Evolutionary conservation across 2,113 vertebrate species (phyloP).

Genomic region (Anhinga anhinga): DNA sequence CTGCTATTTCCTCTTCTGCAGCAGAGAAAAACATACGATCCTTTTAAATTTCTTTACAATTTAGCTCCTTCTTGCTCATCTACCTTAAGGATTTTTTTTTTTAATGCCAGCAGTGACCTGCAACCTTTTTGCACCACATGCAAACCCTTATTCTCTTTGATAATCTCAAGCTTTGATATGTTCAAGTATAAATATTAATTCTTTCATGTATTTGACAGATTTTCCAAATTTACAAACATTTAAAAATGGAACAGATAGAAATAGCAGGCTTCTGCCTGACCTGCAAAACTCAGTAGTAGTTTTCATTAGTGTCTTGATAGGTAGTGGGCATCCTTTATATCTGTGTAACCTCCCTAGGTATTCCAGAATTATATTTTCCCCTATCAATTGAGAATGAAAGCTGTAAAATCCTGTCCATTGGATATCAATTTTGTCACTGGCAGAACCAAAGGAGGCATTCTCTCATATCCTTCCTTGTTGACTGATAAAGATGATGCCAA

Average conservation of each 20-base stretch:
- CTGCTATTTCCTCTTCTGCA: neutral
- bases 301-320: neutral
- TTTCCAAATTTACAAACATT: neutral
- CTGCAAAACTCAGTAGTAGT: neutral
- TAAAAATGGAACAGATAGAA: neutral
- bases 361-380: neutral
- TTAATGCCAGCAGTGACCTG: neutral
- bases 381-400: neutral
- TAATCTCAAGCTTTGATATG: neutral
- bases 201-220: neutral
- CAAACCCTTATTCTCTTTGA: neutral
- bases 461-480: neutral
- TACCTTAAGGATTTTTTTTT: neutral
- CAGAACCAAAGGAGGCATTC: neutral
- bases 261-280: neutral
- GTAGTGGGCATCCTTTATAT: neutral
- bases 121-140: neutral
- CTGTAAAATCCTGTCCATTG: accelerated
- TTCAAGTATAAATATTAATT: neutral
- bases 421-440: neutral
- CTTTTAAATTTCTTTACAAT: neutral
- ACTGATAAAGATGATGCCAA: neutral
- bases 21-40: neutral
- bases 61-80: neutral
- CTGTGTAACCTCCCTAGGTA: neutral